phyloP scores from a whole-genome alignment of 53 echinoderm and acorn worm genomes.

The Zoroaster sp. region DNA sequence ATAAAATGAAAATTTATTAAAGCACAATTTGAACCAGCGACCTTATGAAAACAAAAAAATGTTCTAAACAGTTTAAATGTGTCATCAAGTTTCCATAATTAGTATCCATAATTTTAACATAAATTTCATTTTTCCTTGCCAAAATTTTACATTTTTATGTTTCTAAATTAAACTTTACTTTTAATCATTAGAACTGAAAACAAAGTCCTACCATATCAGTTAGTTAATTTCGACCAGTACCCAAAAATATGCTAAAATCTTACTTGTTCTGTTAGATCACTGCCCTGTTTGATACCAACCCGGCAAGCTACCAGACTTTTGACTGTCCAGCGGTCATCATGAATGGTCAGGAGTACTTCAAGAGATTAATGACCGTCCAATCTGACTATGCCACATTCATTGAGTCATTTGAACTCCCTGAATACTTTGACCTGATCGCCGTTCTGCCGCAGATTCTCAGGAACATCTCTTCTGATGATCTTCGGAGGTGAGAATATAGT shows the following conservation, averaged over 20 bases:
- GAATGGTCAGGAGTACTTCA: not conserved
- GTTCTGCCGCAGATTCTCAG: not conserved
- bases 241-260: not conserved
- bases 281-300: not conserved
- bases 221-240: not conserved
- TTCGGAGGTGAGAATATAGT: not conserved
- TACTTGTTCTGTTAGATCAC: not conserved
- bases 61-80: too few relatives aligned
- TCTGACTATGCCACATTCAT: not conserved
- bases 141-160: too few relatives aligned
- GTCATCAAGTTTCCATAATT: too few relatives aligned
- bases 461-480: not conserved
- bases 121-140: too few relatives aligned
- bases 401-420: not conserved
- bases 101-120: too few relatives aligned
- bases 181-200: too few relatives aligned
- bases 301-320: not conserved
- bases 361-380: not conserved
- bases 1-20: too few relatives aligned
- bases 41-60: too few relatives aligned
- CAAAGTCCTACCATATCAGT: not conserved
- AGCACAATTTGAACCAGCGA: too few relatives aligned
- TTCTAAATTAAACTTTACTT: too few relatives aligned
- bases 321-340: not conserved
- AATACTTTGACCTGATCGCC: slow-evolving; percentile 19